Evolutionary conservation across 2,113 vertebrate species (phyloP), one percentile per base, ranked within the genome.

Genomic region (Notarius lentiginosus): DNA sequence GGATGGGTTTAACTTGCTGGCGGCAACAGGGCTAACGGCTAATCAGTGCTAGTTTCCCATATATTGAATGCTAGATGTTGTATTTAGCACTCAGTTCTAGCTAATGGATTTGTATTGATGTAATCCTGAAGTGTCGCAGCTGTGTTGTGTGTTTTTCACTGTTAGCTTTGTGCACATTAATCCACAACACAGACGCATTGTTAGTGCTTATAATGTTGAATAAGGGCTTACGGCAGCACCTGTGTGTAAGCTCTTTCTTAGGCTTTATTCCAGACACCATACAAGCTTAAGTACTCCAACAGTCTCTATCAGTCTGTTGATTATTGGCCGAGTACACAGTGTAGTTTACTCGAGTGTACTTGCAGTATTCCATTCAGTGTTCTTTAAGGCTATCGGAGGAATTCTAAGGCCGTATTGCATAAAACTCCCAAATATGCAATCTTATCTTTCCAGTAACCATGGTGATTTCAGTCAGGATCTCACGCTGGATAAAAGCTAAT

Each of bases 291-390:
- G 18, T 22, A 68, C 81, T 53, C 34, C 8, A 15, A 12, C 7
- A 24, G 55, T 61, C 60, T 85, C 60, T 82, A 30, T 66, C 68
- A 68, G 60, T 70, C 53, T 53, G 55, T 58, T 85, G 79, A n/a
- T 82, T 24, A 55, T 34, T 49, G 34, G 83, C 70, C 70, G 22
- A 68, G 77, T 47, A 85, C 66, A 83, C 61, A 7, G 73, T 22
- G 3, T 49, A 70, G 77, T 85, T 82, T 87, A n/a, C 49, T 76
- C 15, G 22, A n/a, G 79, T 82, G 60, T 72, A 61, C 15, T 79
- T 77, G 60, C 17, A 27, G 65, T 75, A 82, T 85, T 87, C 73
- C 63, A 76, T 84, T 87, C 85, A 81, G 75, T 75, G 41, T 49
- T 68, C 30, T 72, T 66, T 11, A 75, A 84, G 58, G 66, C 53